Base-by-base conservation (phyloP, 2,888 invertebrate genomes). In the Erynnis tages region DNA sequence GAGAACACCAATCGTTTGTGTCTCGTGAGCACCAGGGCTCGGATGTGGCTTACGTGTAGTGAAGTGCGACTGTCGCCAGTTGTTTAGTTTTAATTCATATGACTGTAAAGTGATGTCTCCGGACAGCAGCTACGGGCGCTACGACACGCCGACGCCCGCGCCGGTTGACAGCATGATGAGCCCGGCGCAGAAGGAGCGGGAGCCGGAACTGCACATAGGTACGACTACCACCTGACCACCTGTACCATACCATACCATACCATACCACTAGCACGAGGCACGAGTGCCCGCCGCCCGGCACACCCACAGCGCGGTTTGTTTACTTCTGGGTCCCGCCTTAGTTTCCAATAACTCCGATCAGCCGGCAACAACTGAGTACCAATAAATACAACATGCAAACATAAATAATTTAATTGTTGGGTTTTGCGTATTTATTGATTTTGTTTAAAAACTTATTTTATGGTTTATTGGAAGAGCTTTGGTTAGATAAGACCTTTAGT, bases 121-220 rank as follows among this genome's bases (percentile, higher is more conserved):
- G 74, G 93, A 93, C 79, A 93, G 93, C 79, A 92, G 91, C 67
- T 90, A 91, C 71, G 91, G 89, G 75, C 83, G 90, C 76, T 89
- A 86, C 69, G 89, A 88, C 72, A 80, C 82, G 78, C 91, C 91
- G 63, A 76, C 91, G 64, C 91, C 91, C 53, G 84, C 91, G 64
- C 91, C 91, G 53, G 84, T 89, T 56, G 91, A 92, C 58, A 85
- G 78, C 62, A 77, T 86, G 65, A 84, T 91, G 69, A 79, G 76
- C 64, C 74, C 85, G 59, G 75, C 69, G 62, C 84, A 81, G 58
- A 81, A 82, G 73, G 87, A 87, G 59, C 79, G 93, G 55, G 94
- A 94, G 74, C 94, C 94, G 25, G 93, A 93, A 65, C 89, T 94
- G 54, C 93, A 94, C 79, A 93, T 94, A 92, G 94, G 94, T 94